Evolutionary conservation across 2,888 invertebrate genomes (phyloP), one percentile per base, ranked within the genome.

Genomic region (Luperina nickerlii): DNA sequence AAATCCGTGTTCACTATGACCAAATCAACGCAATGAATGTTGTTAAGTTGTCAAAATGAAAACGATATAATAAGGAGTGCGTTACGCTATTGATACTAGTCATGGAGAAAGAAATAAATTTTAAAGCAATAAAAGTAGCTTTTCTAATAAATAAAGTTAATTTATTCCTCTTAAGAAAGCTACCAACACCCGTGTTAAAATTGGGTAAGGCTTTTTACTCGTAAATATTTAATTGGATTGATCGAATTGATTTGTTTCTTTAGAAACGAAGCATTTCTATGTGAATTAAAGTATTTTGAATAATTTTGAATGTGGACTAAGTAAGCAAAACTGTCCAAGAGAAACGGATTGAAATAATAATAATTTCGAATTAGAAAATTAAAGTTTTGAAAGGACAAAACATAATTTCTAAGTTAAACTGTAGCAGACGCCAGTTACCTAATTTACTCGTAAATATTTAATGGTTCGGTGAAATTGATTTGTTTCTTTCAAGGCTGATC

Each of bases 161-260:
- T 83, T 76, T 57, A 83, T 80, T 83, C 62, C 13, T 63, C 27
- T 54, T 76, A 68, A 76, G 54, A 80, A 80, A 76, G 38, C 48
- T 48, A 48, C 38, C 38, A 65, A 57, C 81, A 66, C 11, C 27
- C 62, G 54, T 69, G 38, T 83, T 80, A 72, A 82, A 78, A 57
- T 72, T 84, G 69, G 51, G 63, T 69, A 51, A 60, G 79, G 69
- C 63, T 73, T 48, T 48, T 48, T 72, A 72, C 63, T 84, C 66
- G 84, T 84, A 82, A 82, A 82, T 82, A 79, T 79, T 84, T 79
- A 74, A 82, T 84, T 84, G 42, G 45, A 74, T 74, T 82, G 73
- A 84, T 73, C 63, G 62, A 66, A 82, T 79, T 74, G 84, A 82
- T 79, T 84, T 79, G 69, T 84, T 82, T 70, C 69, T 84, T 70